Percentiles rank a stretch among this genome's conserved stretches.
phyloP scores from a whole-genome alignment of 2,797 vertebrate genomes.

The Chaunax sp. region DNA sequence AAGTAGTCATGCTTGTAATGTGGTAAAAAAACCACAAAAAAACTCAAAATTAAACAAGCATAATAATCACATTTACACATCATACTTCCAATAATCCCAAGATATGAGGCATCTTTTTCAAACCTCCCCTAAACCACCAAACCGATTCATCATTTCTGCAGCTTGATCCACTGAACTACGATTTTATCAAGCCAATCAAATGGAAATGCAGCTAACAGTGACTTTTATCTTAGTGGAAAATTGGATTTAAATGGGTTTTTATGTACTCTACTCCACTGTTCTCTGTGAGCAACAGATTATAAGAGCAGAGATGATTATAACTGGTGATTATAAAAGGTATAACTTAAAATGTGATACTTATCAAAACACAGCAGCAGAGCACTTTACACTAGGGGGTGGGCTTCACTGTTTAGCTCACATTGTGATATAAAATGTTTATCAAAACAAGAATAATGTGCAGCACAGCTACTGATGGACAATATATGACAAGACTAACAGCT shows the following conservation, averaged over 20 bases:
- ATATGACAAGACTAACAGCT: too few relatives aligned
- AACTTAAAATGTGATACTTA: too few relatives aligned
- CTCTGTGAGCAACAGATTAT: neutral
- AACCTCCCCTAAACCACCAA: neutral
- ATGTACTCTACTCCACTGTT: neutral
- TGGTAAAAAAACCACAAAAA: neutral
- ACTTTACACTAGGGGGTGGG: neutral
- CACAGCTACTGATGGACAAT: too few relatives aligned
- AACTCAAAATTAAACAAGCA: constrained; percentile 23
- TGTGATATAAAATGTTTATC: too few relatives aligned
- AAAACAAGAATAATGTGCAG: too few relatives aligned
- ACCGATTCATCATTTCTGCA: constrained; percentile 34
- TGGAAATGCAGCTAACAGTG: constrained; percentile 24
- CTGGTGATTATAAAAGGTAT: neutral
- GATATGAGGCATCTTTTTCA: neutral
- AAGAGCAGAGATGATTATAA: neutral
- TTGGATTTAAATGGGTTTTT: neutral
- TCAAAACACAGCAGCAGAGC: neutral
- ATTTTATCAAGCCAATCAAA: constrained; percentile 34
- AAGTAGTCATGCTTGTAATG: constrained; percentile 22
- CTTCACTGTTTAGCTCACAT: neutral
- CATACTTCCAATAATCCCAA: neutral
- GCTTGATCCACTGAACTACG: constrained; percentile 16
- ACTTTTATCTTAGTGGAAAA: constrained; percentile 17
- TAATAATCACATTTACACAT: constrained; percentile 36